Evolutionary conservation across 2,888 invertebrate species (phyloP), one percentile per base, ranked within the genome.

Genomic region (Drosophila yooni): DNA sequence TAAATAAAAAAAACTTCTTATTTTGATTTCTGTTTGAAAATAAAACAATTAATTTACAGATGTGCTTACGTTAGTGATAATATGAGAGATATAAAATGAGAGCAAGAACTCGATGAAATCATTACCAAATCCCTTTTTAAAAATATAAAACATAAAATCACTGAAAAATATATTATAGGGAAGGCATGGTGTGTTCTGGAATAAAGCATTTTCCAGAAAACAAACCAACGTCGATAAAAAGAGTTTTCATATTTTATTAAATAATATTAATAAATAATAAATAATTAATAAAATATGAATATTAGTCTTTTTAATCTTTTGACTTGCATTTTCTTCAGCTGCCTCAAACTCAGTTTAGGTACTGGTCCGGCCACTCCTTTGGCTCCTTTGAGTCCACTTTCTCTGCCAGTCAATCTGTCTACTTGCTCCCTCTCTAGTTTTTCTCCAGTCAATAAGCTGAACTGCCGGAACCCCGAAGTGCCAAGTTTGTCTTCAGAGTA

Each of bases 391-490:
- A 15, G 21, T 36, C n/a, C 13, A 21, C 2, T 15, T 46, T n/a
- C 33, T 27, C 34, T 54, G 7, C 3, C 18, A 36, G 4, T 54
- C 27, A 54, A 36, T 27, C 29, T 29, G 27, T 15, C 2, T n/a
- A 2, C 56, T 36, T 21, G 1, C 27, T 59, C 36, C 18, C 48
- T 18, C n/a, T 1, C 18, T 15, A 8, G 3, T 25, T 15, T 21
- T n/a, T 31, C 48, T 58, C 13, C 36, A 52, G n/a, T 15, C 50
- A 60, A 70, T 64, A 56, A 63, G 38, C 72, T 31, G 65, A 59
- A 65, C 58, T 76, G 33, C 46, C 52, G 61, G 52, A 65, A 65
- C 27, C 63, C 40, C 13, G 8, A 27, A 27, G 59, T 27, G n/a
- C 4, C 53, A 61, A 70, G 70, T 61, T 54, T 48, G 51, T 50